Base-by-base conservation (phyloP, 23 tunicate species). In the Corella eumyota region DNA sequence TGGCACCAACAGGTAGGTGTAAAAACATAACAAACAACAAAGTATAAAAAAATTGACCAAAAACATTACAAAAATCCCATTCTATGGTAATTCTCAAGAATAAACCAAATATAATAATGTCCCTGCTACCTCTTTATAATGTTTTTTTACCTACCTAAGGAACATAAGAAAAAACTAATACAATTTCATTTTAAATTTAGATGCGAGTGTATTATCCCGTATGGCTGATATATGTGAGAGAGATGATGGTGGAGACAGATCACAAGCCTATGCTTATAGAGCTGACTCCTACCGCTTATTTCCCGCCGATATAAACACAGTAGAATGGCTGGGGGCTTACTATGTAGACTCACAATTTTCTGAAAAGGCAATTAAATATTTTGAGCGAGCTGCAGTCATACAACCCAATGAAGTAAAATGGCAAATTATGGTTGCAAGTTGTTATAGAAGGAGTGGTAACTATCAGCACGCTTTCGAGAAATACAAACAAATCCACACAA, bases 401-500 rank as follows among this genome's bases (percentile, higher is more conserved):
- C 86, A 85, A 69, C 95, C 95, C 27, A 77, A 85, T 52, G 95
- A 85, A 55, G 88, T 79, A 33, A 90, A 90, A 56, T 93, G 99
- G 99, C 95, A 80, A 52, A 35, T 93, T 0, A 83, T 93, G 99
- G 93, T 84, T 36, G 99, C 99, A 25, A 71, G 95, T 28, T 83
- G 99, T 62, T 73, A 66, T 32, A 62, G 99, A 64, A 65, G 93
- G 31, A 93, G 93, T 44, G 99, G 99, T 31, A 93, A 90, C 40
- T 77, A 77, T 30, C 99, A 84, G 29, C 68, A 36, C 2, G 95
- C 95, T 2, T 79, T 84, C 48, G 95, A 93, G 2, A 93, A 93
- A 64, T 93, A 93, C 79, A 84, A 87, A 52, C 85, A 92, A 60
- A 93, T 87, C 4, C 90, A 93, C 62, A 34, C 69, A 27, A 71